These are phyloP conservation scores for Pipra filicauda DNA, from an alignment of 2,113 vertebrate genomes.

Conservation along the genomic window DNA sequence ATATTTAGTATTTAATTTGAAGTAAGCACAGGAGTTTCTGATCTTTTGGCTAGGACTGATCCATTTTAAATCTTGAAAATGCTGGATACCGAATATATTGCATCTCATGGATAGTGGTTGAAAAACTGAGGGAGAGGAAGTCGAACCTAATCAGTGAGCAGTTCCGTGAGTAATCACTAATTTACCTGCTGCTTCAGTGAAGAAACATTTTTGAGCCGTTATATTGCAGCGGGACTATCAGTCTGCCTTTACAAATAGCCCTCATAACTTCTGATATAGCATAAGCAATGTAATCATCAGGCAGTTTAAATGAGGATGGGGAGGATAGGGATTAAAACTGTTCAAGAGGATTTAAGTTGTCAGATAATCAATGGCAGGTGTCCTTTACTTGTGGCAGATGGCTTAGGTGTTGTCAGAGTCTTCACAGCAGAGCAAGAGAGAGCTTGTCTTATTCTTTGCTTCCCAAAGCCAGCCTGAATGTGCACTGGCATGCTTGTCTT, in stretches of 20 bases:
- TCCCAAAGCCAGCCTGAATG: neutral
- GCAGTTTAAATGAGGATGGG: constrained; percentile 5
- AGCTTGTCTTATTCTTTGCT: neutral
- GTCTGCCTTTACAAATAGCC: neutral
- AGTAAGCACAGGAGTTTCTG: neutral
- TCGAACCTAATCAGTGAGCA: neutral
- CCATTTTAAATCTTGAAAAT: neutral
- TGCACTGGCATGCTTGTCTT: neutral
- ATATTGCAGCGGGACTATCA: neutral
- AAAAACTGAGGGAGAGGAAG: neutral
- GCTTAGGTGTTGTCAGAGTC: neutral
- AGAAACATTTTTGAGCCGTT: neutral
- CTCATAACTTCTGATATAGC: neutral
- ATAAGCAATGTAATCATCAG: neutral
- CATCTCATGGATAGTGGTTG: neutral
- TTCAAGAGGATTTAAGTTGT: neutral
- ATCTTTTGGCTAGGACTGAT: neutral
- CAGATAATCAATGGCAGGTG: constrained; percentile 14
- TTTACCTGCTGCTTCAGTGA: neutral
- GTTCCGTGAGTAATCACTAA: neutral
- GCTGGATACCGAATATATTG: fast-evolving
- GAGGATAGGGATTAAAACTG: neutral
- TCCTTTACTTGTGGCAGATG: constrained; percentile 12
- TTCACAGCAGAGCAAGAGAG: neutral
- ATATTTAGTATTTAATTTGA: neutral